phyloP scores from a whole-genome alignment of 2,113 vertebrate genomes.

The Sciurus niger region DNA sequence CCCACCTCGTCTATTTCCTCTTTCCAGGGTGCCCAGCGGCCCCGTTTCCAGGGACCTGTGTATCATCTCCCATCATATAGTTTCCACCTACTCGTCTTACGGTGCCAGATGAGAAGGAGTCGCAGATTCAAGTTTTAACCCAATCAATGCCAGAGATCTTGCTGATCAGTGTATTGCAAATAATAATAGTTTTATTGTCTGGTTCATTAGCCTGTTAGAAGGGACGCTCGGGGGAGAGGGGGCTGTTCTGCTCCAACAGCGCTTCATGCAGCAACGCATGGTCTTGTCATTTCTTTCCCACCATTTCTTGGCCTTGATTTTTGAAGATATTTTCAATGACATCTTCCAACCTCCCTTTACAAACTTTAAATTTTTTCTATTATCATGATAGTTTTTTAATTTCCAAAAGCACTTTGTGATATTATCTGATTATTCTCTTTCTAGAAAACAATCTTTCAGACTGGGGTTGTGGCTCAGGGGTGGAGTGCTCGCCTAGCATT shows the following conservation, averaged over 20 bases:
- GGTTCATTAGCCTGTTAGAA: neutral
- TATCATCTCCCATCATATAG: neutral
- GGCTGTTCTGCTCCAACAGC: neutral
- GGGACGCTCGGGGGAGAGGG: neutral
- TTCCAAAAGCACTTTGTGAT: neutral
- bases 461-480: too few relatives aligned
- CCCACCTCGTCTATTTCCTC: neutral
- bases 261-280: neutral
- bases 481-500: too few relatives aligned
- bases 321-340: neutral
- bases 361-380: neutral
- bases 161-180: neutral
- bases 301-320: neutral
- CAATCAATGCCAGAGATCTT: neutral
- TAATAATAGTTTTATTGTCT: neutral
- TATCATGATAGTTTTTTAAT: neutral
- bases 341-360: neutral
- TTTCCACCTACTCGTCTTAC: neutral
- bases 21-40: neutral
- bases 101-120: neutral
- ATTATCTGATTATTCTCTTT: neutral
- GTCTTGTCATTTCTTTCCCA: neutral
- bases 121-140: too few relatives aligned
- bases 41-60: neutral
- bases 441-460: neutral